phyloP scores from a whole-genome alignment of 2,113 vertebrate genomes.

The Tragelaphus imberbis region DNA sequence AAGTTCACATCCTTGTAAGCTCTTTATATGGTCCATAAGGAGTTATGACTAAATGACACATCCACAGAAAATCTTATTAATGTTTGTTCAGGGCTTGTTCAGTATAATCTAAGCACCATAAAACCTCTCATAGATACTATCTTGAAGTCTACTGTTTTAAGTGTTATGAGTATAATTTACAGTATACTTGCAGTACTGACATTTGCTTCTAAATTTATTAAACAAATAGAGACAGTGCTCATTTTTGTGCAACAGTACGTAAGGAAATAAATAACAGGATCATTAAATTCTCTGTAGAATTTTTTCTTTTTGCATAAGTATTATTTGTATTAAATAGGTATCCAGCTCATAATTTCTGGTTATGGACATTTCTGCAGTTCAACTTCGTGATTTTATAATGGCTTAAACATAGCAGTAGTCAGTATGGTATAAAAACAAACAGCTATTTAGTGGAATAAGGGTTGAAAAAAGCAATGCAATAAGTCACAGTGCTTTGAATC shows the following conservation, averaged over 20 bases:
- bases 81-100: background rate
- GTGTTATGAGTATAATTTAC: background rate
- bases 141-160: background rate
- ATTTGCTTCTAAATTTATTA: background rate
- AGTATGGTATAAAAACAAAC: background rate
- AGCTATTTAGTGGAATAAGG: background rate
- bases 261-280: background rate
- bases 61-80: background rate
- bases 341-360: background rate
- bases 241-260: background rate
- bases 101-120: background rate
- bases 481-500: background rate
- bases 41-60: background rate
- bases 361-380: background rate
- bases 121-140: background rate
- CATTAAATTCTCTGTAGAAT: background rate
- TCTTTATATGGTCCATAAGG: background rate
- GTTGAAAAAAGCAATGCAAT: background rate
- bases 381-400: background rate
- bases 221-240: background rate
- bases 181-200: background rate
- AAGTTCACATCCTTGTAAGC: background rate
- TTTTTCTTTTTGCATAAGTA: background rate
- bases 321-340: background rate
- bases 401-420: background rate